Base-by-base conservation (phyloP, 1,140 invertebrate genomes). In the Caenorhabditis briggsae region DNA sequence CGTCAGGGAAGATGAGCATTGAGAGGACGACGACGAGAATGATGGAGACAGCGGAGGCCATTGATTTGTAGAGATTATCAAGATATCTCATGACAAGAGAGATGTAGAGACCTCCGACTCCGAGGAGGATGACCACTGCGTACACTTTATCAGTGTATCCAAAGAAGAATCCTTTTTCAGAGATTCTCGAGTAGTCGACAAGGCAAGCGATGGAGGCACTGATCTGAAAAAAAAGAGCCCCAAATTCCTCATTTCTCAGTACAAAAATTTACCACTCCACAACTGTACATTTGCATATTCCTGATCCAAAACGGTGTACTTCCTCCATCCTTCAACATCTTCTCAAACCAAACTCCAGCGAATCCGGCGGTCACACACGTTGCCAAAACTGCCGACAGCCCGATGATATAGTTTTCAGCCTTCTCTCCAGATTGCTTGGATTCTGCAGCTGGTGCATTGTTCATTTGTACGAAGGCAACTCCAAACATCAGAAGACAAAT, bases 261-360 rank as follows among this genome's bases (percentile, higher is more conserved):
- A n/a, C n/a, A n/a, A n/a, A n/a, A n/a, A n/a, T n/a, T n/a, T n/a
- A 74, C 53, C 91, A 92, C 84, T 53, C 89, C 89, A 64, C 89
- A 90, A 25, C 74, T 82, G 83, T 90, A 90, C 87, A 90, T 92
- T 86, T 92, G 91, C 84, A 92, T 65, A 84, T 92, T 92, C 33
- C 91, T 87, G 55, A 92, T 88, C 91, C 91, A 92, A 82, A 92
- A 90, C 2, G 92, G 86, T 12, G 92, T 92, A 18, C 58, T 82
- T 33, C 91, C 87, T 25, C 90, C 91, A 82, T 92, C 92, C 70
- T 92, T 92, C n/a, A 92, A 83, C 91, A 92, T 92, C 74, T 90
- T 92, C 83, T 92, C 91, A 74, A 92, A 92, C 78, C 92, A 92
- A 50, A 92, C 91, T 2, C 91, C 91, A 61, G 91, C 92, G 86